phyloP scores from a whole-genome alignment of 2,113 vertebrate species.

The Petrocephalus microphthalmus region DNA sequence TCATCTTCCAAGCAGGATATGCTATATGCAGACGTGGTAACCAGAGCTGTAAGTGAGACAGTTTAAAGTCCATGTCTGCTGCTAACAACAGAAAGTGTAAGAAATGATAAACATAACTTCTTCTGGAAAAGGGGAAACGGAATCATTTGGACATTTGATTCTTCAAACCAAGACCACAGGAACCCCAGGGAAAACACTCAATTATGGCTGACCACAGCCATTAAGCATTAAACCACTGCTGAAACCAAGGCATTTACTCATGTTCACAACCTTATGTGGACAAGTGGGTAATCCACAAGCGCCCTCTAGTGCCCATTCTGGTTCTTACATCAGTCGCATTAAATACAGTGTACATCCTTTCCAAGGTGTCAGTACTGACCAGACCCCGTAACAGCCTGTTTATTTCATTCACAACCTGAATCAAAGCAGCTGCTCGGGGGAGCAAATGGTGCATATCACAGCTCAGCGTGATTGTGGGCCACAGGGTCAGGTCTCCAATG shows the following conservation, averaged over 20 bases:
- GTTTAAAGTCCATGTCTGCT: neutral
- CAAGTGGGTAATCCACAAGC: neutral
- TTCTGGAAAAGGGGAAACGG: neutral
- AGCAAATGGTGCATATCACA: neutral
- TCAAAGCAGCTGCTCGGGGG: neutral
- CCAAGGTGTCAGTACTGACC: neutral
- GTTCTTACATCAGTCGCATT: neutral
- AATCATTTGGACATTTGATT: neutral
- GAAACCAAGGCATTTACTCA: conserved; percentile 32
- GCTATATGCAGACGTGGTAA: neutral
- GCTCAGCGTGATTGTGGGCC: neutral
- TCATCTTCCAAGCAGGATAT: neutral
- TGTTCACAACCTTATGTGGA: conserved; percentile 13
- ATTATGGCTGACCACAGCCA: conserved; percentile 38
- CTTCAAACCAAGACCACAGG: conserved; percentile 5
- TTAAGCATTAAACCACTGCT: conserved; percentile 43
- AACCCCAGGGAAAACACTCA: conserved; percentile 38
- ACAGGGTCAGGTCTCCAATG: neutral
- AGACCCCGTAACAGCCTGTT: neutral
- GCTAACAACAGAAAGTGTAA: neutral
- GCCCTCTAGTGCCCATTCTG: conserved; percentile 10
- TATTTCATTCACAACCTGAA: neutral
- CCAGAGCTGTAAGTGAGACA: neutral
- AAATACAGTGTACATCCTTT: neutral
- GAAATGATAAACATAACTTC: neutral